phyloP scores from a whole-genome alignment of 2,113 vertebrate species.

The Theristicus caerulescens region DNA sequence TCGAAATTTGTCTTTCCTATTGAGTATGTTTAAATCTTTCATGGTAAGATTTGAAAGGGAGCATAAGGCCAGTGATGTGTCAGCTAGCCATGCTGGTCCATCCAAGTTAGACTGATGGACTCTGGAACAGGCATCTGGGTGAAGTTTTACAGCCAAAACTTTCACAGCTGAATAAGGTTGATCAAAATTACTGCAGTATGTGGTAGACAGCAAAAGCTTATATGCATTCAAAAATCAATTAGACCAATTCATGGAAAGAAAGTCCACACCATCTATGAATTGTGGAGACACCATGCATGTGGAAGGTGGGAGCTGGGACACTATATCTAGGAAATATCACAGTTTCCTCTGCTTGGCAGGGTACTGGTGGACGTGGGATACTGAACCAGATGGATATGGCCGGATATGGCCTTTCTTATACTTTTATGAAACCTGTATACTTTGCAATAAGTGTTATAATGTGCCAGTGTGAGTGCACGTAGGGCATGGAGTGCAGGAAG shows the following conservation, averaged over 20 bases:
- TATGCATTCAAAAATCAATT: not conserved
- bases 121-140: not conserved
- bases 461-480: not conserved
- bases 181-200: not conserved
- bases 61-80: not conserved
- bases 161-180: not conserved
- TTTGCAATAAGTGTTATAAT: not conserved
- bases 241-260: not conserved
- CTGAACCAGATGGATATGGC: not conserved
- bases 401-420: not conserved
- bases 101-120: not conserved
- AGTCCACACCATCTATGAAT: no score
- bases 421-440: not conserved
- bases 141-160: not conserved
- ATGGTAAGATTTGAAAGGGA: not conserved
- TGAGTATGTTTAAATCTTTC: not conserved
- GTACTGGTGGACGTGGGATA: not conserved
- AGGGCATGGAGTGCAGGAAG: not conserved
- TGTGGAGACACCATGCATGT: rapidly evolving
- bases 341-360: not conserved
- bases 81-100: not conserved
- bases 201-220: not conserved
- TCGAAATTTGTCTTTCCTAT: not conserved
- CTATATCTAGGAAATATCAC: not conserved
- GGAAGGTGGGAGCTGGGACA: not conserved